phyloP scores from a whole-genome alignment of 2,113 vertebrate species.

The Petroica traversi region DNA sequence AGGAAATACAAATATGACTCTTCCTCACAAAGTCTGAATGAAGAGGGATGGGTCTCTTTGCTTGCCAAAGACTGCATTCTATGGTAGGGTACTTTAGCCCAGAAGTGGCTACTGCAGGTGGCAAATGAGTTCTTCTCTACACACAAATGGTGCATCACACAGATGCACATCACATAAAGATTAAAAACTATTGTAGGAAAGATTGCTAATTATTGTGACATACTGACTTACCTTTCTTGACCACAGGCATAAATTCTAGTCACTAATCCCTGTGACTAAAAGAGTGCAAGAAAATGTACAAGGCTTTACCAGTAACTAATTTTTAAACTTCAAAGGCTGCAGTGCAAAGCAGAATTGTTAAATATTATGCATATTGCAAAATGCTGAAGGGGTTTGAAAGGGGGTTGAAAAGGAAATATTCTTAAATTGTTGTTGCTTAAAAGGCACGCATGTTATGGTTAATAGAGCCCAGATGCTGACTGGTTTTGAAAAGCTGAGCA shows the following conservation, averaged over 20 bases:
- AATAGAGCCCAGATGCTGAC: slow-evolving; percentile 74
- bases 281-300: neutral
- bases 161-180: neutral
- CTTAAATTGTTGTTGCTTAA: slow-evolving; percentile 61
- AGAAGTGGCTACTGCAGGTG: neutral
- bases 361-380: slow-evolving; percentile 55
- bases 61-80: neutral
- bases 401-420: slow-evolving; percentile 63
- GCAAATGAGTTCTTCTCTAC: neutral
- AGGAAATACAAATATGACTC: neutral
- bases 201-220: neutral
- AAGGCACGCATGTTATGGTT: slow-evolving; percentile 50
- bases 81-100: neutral
- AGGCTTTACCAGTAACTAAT: neutral
- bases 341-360: neutral
- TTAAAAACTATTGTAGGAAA: neutral
- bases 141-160: neutral
- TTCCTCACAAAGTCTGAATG: neutral
- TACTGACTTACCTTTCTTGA: neutral
- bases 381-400: slow-evolving; percentile 46
- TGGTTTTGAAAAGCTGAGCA: slow-evolving; percentile 59
- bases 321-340: slow-evolving; percentile 49
- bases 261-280: neutral
- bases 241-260: neutral
- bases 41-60: neutral